Evolutionary conservation across 2,888 invertebrate genomes (phyloP).

Genomic region (Mythimna impura): DNA sequence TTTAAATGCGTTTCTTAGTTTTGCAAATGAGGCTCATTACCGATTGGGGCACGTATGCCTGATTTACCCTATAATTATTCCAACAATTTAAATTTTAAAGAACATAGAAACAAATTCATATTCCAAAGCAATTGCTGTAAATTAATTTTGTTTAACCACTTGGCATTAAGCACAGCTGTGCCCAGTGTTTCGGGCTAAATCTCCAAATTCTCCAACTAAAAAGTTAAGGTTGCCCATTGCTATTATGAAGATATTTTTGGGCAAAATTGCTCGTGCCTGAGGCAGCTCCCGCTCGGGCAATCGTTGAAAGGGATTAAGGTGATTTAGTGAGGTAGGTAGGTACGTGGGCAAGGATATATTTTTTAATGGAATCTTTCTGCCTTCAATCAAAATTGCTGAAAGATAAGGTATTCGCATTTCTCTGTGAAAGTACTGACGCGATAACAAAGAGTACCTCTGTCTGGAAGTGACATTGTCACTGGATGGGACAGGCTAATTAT

Average conservation of each 20-base stretch:
- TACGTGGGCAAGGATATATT: neutral
- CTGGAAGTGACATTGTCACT: too few relatives aligned
- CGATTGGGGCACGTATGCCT: too few relatives aligned
- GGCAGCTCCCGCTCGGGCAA: neutral
- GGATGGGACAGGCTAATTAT: too few relatives aligned
- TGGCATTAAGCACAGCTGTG: conserved; percentile 40
- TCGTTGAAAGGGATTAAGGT: conserved; percentile 2
- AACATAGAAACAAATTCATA: conserved; percentile 13
- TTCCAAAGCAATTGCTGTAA: neutral
- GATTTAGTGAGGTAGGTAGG: neutral
- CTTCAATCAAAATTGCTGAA: neutral
- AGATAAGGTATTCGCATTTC: neutral
- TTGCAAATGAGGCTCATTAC: too few relatives aligned
- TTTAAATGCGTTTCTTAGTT: too few relatives aligned
- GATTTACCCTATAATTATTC: neutral
- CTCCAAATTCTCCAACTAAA: conserved; percentile 17
- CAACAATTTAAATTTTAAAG: neutral
- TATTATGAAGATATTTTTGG: neutral
- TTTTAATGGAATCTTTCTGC: neutral
- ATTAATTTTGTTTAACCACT: conserved; percentile 32
- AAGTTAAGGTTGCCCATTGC: neutral
- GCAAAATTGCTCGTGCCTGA: conserved; percentile 2
- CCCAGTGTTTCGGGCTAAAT: conserved; percentile 19
- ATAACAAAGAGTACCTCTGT: too few relatives aligned
- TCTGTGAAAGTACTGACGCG: neutral